Base-by-base conservation (phyloP, 1,140 invertebrate genomes). In the Euura lappo region DNA sequence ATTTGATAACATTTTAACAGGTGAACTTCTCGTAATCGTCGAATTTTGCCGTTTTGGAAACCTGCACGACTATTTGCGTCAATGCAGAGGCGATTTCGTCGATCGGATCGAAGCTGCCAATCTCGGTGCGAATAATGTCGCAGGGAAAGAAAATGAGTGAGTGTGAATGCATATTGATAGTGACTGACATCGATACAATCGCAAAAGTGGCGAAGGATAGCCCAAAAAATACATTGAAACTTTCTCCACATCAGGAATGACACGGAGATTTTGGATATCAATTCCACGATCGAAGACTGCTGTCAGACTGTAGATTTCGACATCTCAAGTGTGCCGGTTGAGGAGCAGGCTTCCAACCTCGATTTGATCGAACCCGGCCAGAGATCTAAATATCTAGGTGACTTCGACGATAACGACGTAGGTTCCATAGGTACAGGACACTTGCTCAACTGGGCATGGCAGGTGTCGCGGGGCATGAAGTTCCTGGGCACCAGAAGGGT, bases 401-500 rank as follows among this genome's bases (percentile, higher is more conserved):
- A 95, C 84, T 89, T 89, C 76, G 90, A 90, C 78, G 91, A 90
- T 10, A 88, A 89, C 6, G 89, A 88, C 74, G 88, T 92, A 0
- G 89, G 91, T 74, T 91, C 92, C 0, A 91, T 96, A 6, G 93
- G 90, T 5, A 95, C 94, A 0, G 89, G 91, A n/a, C 95, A 99
- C 88, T 87, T 99, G 28, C 28, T 28, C 28, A 28, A 28, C 28
- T 28, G 28, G 28, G 28, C 28, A 28, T 28, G 28, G 28, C 97
- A 99, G 89, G 94, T 99, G 3, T 95, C 97, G 0, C 88, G 95
- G 44, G 98, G 98, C 67, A 99, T 99, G 97, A 95, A 98, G 74
- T 99, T 99, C 85, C 89, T 99, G 3, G 93, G 96, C 10, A 92
- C 91, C 44, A 91, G 94, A 85, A 96, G 96, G 87, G 96, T 95